Percentiles rank a stretch among this genome's conserved stretches.
phyloP scores from a whole-genome alignment of 2,888 invertebrate genomes.

The Oscheius myriophilus region DNA sequence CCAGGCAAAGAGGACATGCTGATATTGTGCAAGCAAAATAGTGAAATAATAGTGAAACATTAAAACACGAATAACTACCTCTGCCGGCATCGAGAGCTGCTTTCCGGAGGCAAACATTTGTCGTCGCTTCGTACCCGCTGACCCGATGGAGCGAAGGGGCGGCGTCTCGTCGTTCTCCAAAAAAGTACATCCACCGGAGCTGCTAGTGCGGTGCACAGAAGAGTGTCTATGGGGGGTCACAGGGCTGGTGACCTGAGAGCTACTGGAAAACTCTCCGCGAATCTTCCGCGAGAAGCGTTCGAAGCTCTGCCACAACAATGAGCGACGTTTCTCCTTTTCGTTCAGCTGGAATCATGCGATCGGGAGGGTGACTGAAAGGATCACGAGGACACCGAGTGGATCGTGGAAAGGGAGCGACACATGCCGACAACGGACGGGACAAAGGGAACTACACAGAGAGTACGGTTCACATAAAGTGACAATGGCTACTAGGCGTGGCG shows the following conservation, averaged over 20 bases:
- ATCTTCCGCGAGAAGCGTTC: slow-evolving; percentile 53
- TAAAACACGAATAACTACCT: slow-evolving; percentile 31
- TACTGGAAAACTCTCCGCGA: slow-evolving; percentile 16
- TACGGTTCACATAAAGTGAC: neutral
- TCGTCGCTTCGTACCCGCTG: slow-evolving; percentile 51
- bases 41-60: neutral
- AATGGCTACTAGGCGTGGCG: neutral
- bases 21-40: too few species aligned
- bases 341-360: slow-evolving; percentile 29
- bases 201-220: slow-evolving; percentile 21
- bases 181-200: slow-evolving; percentile 18
- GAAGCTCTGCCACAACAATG: slow-evolving; percentile 56
- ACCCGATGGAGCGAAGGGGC: slow-evolving; percentile 44
- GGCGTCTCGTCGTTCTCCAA: slow-evolving; percentile 15
- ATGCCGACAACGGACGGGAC: slow-evolving; percentile 1
- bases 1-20: too few species aligned
- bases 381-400: neutral
- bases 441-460: slow-evolving; percentile 1
- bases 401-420: neutral
- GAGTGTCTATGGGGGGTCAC: slow-evolving; percentile 10
- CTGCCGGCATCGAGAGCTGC: slow-evolving; percentile 54
- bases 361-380: neutral
- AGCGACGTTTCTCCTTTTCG: slow-evolving; percentile 51
- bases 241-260: slow-evolving; percentile 21
- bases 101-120: slow-evolving; percentile 50